Evolutionary conservation across 2,888 invertebrate species (phyloP).

Genomic region (Polyommatus icarus): DNA sequence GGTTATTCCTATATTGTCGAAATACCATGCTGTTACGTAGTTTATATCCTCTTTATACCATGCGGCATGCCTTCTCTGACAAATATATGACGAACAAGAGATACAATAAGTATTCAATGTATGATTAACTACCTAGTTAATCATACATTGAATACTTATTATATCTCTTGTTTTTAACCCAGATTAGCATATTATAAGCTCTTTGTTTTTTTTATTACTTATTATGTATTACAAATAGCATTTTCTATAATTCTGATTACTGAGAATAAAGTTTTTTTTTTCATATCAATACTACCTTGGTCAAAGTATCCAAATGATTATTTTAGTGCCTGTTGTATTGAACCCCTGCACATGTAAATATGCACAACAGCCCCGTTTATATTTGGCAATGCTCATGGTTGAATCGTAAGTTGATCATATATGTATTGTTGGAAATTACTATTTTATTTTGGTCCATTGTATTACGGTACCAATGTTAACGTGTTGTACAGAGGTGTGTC

Average conservation of each 20-base stretch:
- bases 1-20: neutral
- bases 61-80: neutral
- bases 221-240: too few relatives aligned
- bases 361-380: constrained; percentile 49
- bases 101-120: neutral
- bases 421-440: constrained; percentile 72
- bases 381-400: constrained; percentile 58
- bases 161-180: too few relatives aligned
- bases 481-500: constrained; percentile 57
- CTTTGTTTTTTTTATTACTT: too few relatives aligned
- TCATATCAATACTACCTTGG: neutral
- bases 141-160: too few relatives aligned
- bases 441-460: constrained; percentile 75
- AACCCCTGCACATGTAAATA: constrained; percentile 48
- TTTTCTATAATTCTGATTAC: neutral
- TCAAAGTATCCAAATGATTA: constrained; percentile 27
- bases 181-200: neutral
- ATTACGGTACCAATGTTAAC: constrained; percentile 70
- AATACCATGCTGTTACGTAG: neutral
- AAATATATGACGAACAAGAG: neutral
- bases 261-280: neutral
- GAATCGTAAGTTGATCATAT: constrained; percentile 56
- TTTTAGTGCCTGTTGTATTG: constrained; percentile 47
- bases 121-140: neutral
- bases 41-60: too few relatives aligned